Conservation (phyloP, 2,888 invertebrate species). For the Entomobrya proxima region DNA sequence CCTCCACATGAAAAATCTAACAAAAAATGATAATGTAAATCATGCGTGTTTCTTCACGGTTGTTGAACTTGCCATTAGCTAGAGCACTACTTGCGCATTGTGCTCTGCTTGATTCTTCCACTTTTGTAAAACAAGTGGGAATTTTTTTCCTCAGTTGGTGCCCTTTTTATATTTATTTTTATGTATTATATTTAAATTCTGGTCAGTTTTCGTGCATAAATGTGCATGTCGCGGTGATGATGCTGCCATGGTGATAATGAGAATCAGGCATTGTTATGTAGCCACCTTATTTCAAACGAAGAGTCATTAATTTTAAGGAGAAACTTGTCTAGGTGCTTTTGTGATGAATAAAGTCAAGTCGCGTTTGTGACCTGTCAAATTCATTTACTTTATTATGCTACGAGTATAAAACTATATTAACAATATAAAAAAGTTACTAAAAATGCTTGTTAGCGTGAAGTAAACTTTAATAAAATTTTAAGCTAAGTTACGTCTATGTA, state of each 20-base stretch:
- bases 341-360: too few species aligned
- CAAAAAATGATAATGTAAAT: conserved; percentile 24
- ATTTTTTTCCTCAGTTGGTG: conserved; percentile 9
- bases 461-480: too few species aligned
- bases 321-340: too few species aligned
- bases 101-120: not conserved
- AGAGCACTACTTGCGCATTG: not conserved
- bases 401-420: too few species aligned
- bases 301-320: too few species aligned
- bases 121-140: conserved; percentile 26
- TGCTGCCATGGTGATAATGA: not conserved
- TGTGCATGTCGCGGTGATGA: not conserved
- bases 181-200: conserved; percentile 52
- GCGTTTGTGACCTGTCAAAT: too few species aligned
- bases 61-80: conserved; percentile 55
- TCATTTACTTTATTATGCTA: too few species aligned
- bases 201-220: conserved; percentile 47
- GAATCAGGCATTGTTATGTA: not conserved
- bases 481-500: too few species aligned
- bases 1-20: conserved; percentile 1
- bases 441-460: too few species aligned
- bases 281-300: not conserved
- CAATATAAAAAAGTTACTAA: too few species aligned
- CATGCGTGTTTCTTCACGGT: conserved; percentile 61
- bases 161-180: too few species aligned